Base-by-base conservation (phyloP, 2,113 vertebrate genomes). In the Gallinago media region DNA sequence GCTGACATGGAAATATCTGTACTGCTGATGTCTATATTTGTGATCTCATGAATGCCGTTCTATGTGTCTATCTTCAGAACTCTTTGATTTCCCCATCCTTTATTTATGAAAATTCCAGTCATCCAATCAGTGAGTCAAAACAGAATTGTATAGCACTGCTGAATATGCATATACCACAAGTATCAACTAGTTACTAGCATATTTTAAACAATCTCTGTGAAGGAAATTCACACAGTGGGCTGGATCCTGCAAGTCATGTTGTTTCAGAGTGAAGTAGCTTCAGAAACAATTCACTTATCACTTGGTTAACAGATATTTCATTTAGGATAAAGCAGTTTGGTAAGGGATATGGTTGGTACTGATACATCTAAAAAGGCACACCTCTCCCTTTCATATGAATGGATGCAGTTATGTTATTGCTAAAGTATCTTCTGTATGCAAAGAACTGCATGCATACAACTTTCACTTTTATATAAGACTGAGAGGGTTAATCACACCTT, bases 1-100 rank as follows among this genome's bases (percentile, higher is more conserved):
- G 80, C 86, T 96, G 95, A 96, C 93, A 91, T 89, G 91, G 96
- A 97, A 96, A 97, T 96, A 96, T 94, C 92, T 95, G 38, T 91
- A 91, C 38, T 86, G 80, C 47, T 65, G 59, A 91, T 96, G 86
- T 80, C 92, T 97, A 84, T 96, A 97, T 95, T 97, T 97, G 76
- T 86, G 83, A 91, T 96, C 82, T 91, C 61, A 80, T 71, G 68
- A 94, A 94, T 96, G 89, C 47, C 47, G 55, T 93, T 94, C 50
- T 80, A 15, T 71, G 42, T 14, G 20, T 70, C 89, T 93, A 67
- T 93, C 93, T 95, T 95, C 85, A 95, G 90, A 93, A 50, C 42
- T 75, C 71, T 89, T 84, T 96, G 85, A 95, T 96, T 95, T 92
- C 23, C 23, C 92, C 13, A 78, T 86, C 59, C 63, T 88, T 83